Percentiles rank a stretch among this genome's conserved stretches.
phyloP scores from a whole-genome alignment of 2,113 vertebrate species.

The Chionis minor region DNA sequence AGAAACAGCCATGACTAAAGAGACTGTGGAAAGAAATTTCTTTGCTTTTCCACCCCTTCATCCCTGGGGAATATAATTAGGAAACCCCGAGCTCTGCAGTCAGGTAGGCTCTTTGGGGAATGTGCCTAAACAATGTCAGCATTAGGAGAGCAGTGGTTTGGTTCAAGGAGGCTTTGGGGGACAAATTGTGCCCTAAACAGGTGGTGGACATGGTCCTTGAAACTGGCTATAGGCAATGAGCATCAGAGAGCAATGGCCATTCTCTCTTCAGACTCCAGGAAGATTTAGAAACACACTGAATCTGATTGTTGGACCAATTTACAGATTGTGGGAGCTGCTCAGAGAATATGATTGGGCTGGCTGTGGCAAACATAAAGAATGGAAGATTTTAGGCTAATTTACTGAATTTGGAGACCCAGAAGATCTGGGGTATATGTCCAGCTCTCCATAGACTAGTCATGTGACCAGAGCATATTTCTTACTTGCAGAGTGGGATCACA shows the following conservation, averaged over 20 bases:
- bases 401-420: background rate
- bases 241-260: rapidly evolving
- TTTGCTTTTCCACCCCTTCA: background rate
- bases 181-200: too few relatives aligned
- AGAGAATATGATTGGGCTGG: background rate
- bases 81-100: background rate
- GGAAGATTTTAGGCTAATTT: background rate
- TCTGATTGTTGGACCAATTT: background rate
- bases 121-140: rapidly evolving
- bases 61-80: background rate
- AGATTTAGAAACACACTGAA: background rate
- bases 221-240: background rate
- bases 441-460: background rate
- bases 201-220: background rate
- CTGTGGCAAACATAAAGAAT: background rate
- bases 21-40: background rate
- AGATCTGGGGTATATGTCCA: background rate
- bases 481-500: background rate
- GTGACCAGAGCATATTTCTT: background rate
- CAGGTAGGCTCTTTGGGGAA: background rate
- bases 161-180: background rate
- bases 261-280: background rate
- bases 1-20: background rate
- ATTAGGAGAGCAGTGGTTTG: background rate
- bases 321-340: background rate